phyloP scores from a whole-genome alignment of 2,888 invertebrate genomes.

The Agonopterix alstromeriana region DNA sequence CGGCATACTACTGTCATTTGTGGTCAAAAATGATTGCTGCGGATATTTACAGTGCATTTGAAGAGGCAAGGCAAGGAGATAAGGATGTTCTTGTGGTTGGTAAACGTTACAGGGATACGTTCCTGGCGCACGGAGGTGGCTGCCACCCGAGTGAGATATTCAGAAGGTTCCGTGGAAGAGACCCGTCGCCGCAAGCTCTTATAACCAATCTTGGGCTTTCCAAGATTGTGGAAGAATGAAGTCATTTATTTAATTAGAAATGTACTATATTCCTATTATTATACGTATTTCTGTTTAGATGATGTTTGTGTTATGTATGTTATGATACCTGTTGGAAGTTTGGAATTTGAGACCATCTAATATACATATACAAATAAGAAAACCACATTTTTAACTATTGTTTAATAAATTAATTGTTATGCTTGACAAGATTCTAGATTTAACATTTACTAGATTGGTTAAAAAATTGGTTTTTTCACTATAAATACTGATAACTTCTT shows the following conservation, averaged over 20 bases:
- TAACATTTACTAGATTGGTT: too few species aligned
- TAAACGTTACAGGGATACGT: conserved; percentile 87
- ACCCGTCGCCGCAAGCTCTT: conserved; percentile 91
- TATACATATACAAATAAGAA: too few species aligned
- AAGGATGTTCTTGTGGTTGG: conserved; percentile 77
- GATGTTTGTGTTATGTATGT: too few species aligned
- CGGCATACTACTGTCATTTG: conserved; percentile 89
- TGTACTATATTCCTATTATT: conserved; percentile 39
- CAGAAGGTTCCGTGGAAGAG: conserved; percentile 92
- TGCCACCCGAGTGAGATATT: conserved; percentile 91
- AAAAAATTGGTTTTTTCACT: too few species aligned
- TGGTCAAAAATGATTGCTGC: conserved; percentile 95
- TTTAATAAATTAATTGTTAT: too few species aligned
- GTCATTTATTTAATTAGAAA: conserved; percentile 14
- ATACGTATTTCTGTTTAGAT: conserved; percentile 30
- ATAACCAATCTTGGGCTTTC: conserved; percentile 79
- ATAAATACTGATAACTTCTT: too few species aligned
- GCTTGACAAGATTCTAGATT: too few species aligned
- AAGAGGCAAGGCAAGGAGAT: conserved; percentile 78
- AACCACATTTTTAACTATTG: too few species aligned
- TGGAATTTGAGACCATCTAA: too few species aligned
- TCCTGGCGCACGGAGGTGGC: conserved; percentile 88
- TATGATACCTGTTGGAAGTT: background rate
- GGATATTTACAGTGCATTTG: conserved; percentile 91
- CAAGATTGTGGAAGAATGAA: conserved; percentile 45